Evolutionary conservation across 2,797 vertebrate species (phyloP), one percentile per base, ranked within the genome.

Genomic region (Trematomus bernacchii): DNA sequence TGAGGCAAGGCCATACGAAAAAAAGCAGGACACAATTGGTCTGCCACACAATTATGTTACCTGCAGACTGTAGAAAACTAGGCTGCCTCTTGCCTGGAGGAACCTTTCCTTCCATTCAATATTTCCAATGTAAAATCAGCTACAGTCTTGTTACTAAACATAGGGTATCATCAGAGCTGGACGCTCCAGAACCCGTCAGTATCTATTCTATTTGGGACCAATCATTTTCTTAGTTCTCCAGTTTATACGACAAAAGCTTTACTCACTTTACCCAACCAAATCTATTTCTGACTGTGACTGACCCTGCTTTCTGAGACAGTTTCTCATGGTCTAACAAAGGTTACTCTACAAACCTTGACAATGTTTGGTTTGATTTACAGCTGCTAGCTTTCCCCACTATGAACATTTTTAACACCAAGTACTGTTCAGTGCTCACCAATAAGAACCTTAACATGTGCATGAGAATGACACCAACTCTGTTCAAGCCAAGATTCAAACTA

Each of bases 1-100:
- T 60, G 33, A 60, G 40, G 19, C 33, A 19, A 54, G 59, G 53
- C 53, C 47, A 75, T 48, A 30, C 55, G 57, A 11, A 48, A n/a
- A 62, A 11, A 54, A 15, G 15, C n/a, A 52, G 40, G 37, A 58
- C 43, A 73, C 33, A 64, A 46, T 50, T 53, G 19, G 14, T 61
- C 55, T 76, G 27, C 42, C 54, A 52, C 30, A 33, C 50, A 50
- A 72, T 76, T 1, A 52, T 63, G 1, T 47, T 43, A 33, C 4
- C 37, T 55, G 47, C 42, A 58, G 30, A 16, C 13, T 0, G 37
- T 23, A 57, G 67, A 7, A 30, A 67, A 40, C 21, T 18, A 47
- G 7, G 50, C 6, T 66, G 10, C 11, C 46, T 2, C 4, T 12
- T 1, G 10, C n/a, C 40, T 55, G 18, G 14, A 10, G 42, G 33